A percentile compares a stretch with the other conserved stretches of the same genome.
Conservation (phyloP, 2,113 vertebrate genomes). For the Albula glossodonta region DNA sequence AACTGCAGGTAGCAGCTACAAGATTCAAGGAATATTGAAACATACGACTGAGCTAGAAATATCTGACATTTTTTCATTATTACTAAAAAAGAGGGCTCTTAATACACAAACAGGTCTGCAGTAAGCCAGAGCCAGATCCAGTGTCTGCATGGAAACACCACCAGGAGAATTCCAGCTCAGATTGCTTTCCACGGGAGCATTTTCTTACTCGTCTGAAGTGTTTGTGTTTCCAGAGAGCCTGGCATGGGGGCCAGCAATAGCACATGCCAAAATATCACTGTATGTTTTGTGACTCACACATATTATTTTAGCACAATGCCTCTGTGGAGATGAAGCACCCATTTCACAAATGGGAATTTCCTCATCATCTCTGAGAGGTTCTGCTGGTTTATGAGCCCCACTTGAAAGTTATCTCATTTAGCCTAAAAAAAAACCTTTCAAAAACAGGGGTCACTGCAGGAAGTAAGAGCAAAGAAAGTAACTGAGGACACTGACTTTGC, state of each 20-base stretch:
- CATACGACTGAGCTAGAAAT: background rate
- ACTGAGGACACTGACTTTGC: background rate
- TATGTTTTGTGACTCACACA: constrained; percentile 1
- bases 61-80: background rate
- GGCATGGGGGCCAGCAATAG: background rate
- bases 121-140: no score
- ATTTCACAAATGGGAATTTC: constrained; percentile 3
- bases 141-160: no score
- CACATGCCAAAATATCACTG: background rate
- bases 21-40: background rate
- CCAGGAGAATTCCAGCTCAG: background rate
- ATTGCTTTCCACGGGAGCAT: background rate
- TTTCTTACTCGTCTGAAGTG: background rate
- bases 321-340: background rate
- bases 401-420: background rate
- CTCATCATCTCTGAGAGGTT: background rate
- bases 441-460: background rate
- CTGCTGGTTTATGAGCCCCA: background rate
- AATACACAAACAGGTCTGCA: no score
- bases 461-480: background rate
- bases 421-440: background rate
- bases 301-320: background rate
- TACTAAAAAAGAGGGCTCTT: no score
- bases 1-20: background rate
- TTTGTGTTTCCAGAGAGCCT: background rate